phyloP scores from a whole-genome alignment of 1,140 invertebrate genomes.

The Drosophila willistoni region DNA sequence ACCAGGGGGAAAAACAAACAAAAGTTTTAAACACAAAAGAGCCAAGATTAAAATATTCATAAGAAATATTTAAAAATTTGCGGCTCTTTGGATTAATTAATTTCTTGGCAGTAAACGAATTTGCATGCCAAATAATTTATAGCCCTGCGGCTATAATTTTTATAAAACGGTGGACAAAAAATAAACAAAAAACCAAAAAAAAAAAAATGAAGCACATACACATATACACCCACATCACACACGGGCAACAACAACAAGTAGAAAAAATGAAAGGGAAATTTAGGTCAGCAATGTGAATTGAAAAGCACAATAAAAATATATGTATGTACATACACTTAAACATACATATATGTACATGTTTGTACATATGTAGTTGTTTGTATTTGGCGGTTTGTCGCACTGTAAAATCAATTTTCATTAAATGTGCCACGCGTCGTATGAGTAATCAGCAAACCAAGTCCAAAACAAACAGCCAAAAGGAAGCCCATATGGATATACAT shows the following conservation, averaged over 20 bases:
- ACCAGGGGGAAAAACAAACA: neutral
- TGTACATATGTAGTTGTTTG: conserved; percentile 26
- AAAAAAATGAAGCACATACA: conserved; percentile 13
- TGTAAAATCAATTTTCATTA: conserved; percentile 81
- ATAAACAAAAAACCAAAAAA: conserved; percentile 1
- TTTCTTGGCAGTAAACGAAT: conserved; percentile 44
- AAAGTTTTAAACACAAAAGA: conserved; percentile 15
- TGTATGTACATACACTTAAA: conserved; percentile 13
- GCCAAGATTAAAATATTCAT: conserved; percentile 34
- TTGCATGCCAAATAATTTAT: conserved; percentile 60
- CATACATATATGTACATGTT: neutral
- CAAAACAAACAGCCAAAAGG: conserved; percentile 21
- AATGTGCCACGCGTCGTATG: conserved; percentile 71
- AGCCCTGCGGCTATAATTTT: conserved; percentile 44
- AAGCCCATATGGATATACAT: conserved; percentile 20
- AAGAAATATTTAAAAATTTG: conserved; percentile 33
- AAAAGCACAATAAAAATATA: conserved; percentile 62
- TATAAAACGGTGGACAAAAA: conserved; percentile 42
- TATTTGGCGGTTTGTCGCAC: conserved; percentile 57
- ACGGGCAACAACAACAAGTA: conserved; percentile 9
- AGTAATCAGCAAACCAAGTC: conserved; percentile 61
- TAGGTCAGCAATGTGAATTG: conserved; percentile 76
- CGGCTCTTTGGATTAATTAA: conserved; percentile 52
- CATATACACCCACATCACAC: conserved; percentile 22
- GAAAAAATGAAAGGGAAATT: conserved; percentile 38